Evolutionary conservation across 35 echinoderm and acorn worm genomes (phyloP), one percentile per base, ranked within the genome.

Genomic region (Eucidaris tribuloides): DNA sequence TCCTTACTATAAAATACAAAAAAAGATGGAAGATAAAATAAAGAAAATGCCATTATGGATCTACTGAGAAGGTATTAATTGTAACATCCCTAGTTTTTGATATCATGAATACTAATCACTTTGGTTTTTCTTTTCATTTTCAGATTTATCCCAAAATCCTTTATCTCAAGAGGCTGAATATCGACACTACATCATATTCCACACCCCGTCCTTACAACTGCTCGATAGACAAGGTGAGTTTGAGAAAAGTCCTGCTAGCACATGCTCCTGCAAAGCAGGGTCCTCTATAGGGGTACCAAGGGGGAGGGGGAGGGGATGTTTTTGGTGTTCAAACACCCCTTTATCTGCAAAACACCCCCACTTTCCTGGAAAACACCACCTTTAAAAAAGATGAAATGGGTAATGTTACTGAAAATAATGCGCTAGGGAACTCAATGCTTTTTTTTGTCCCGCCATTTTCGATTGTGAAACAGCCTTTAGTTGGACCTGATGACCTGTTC

Each of bases 71-170:
- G 4, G 20, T 17, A 24, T 7, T 7, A 19, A 19, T 4, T 34
- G 20, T 2, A 70, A 33, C 20, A 33, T 18, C n/a, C n/a, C n/a
- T n/a, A n/a, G 17, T 33, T 17, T 33, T 29, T 22, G 17, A 5
- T 33, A 70, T 70, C 24, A n/a, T n/a, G 14, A 70, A 25, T 15
- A 32, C 1, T 2, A 19, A 3, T 22, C 24, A 22, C 13, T 77
- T 78, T 29, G 20, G 24, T 41, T 20, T 89, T 24, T 44, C 7
- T 83, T 58, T 20, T 45, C 64, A 30, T 58, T 82, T 79, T 68
- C 81, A 97, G 89, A 92, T 87, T 65, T 97, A 17, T 97, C 82
- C 20, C 83, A 91, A 36, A 97, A 97, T 77, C 94, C 94, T 42
- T 48, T 97, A 25, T 89, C 94, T 23, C 89, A 97, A 31, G 94